Base-by-base conservation (phyloP, 2,113 vertebrate species). In the Macquaria australasica region DNA sequence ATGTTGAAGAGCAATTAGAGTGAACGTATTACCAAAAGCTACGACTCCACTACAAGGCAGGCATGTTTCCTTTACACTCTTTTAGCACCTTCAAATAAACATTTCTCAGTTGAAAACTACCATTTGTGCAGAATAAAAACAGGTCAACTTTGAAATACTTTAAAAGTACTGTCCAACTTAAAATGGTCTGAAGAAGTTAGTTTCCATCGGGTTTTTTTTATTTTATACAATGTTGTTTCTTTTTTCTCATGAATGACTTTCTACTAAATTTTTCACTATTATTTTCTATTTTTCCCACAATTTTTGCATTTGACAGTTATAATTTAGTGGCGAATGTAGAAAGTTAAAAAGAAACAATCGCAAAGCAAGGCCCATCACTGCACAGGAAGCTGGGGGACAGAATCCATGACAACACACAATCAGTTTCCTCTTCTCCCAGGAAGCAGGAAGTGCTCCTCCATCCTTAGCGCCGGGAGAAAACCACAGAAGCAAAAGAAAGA, bases 11-110 rank as follows among this genome's bases (percentile, higher is more conserved):
- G 96, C 96, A 96, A 97, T 96, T 92, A 89, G 96, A 97, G 97
- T 96, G 95, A 96, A 96, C 94, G 89, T 93, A 92, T 97, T 95
- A 98, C 96, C 87, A 96, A 97, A 97, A 93, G 97, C 97, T 98
- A 98, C 96, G 83, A 98, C 95, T 96, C 97, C 96, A 98, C 97
- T 96, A 99, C 96, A 96, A 98, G 98, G 97, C 98, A 98, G 98
- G 97, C 97, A 98, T 97, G 96, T 95, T 94, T 96, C 94, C 93
- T 96, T 96, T 93, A 95, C 96, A 96, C 97, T 96, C 96, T 93
- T 96, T 95, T 97, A 98, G 98, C 98, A 99, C 98, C 97, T 95
- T 98, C 97, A 97, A 97, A 97, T 96, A 95, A 95, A 97, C 96
- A 95, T 94, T 95, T 97, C 95, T 97, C 94, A 96, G 94, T 97